phyloP scores from a whole-genome alignment of 2,797 vertebrate species.

The Carcharodon carcharias region DNA sequence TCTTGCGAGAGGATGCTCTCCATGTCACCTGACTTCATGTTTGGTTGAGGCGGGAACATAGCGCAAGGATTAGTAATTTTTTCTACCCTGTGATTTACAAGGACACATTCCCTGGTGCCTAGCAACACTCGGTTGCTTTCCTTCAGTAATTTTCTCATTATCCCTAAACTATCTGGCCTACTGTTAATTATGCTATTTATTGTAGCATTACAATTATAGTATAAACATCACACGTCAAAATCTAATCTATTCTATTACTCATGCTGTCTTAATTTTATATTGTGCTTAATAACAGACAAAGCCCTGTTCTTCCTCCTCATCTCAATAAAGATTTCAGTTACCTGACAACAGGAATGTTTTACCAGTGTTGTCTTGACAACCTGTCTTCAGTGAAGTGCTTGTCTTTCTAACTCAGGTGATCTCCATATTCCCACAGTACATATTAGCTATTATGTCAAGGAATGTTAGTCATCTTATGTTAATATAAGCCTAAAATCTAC shows the following conservation, averaged over 20 bases:
- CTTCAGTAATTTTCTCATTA: not conserved
- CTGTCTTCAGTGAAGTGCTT: not conserved
- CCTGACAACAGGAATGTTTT: not conserved
- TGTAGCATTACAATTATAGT: not conserved
- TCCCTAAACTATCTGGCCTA: not conserved
- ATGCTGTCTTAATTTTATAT: not conserved
- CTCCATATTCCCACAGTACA: not conserved
- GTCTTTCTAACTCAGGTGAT: not conserved
- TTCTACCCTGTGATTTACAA: not conserved
- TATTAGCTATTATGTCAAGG: not conserved
- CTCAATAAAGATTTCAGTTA: not conserved
- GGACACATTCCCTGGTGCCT: not conserved
- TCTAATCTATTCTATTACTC: slow-evolving; percentile 28
- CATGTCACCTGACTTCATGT: not conserved
- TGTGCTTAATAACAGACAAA: slow-evolving; percentile 1
- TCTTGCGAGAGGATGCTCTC: not conserved
- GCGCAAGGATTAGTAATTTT: not conserved
- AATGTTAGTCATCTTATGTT: not conserved
- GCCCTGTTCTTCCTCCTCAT: not conserved
- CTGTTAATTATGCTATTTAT: slow-evolving; percentile 18
- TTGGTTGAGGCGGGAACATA: not conserved
- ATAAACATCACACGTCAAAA: not conserved
- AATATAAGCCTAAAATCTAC: not conserved
- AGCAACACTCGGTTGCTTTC: not conserved
- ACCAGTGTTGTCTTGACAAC: not conserved